These are phyloP conservation scores for Elmis aenea DNA, from an alignment of 2,888 invertebrate species.

Conservation along the genomic window DNA sequence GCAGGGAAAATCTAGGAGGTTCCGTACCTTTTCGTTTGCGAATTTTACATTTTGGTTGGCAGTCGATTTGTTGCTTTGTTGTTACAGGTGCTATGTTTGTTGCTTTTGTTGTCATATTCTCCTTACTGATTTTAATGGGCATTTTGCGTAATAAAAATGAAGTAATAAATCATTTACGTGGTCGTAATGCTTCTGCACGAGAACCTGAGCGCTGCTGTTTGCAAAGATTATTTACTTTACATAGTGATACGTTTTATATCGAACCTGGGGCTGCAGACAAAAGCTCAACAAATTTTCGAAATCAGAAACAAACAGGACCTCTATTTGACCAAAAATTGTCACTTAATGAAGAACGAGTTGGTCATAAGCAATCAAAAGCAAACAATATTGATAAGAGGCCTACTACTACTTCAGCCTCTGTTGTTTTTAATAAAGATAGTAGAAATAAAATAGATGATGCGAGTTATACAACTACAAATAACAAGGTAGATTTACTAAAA, in stretches of 20 bases:
- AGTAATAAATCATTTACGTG: slow-evolving; percentile 18
- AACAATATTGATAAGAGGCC: too few relatives aligned
- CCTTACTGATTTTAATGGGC: slow-evolving; percentile 11
- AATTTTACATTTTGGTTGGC: slow-evolving; percentile 18
- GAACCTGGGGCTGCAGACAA: slow-evolving; percentile 19
- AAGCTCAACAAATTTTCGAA: slow-evolving; percentile 2
- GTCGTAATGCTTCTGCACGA: slow-evolving; percentile 6
- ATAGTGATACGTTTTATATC: slow-evolving; percentile 12
- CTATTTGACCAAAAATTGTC: too few relatives aligned
- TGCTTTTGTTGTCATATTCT: slow-evolving; percentile 11
- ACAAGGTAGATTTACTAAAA: too few relatives aligned
- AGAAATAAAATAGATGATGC: too few relatives aligned
- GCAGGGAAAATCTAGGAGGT: slow-evolving; percentile 11
- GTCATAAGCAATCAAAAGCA: too few relatives aligned
- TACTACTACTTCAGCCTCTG: too few relatives aligned
- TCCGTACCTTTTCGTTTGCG: slow-evolving; percentile 1
- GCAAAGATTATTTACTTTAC: slow-evolving; percentile 13
- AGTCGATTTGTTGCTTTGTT: slow-evolving; percentile 11
- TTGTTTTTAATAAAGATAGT: too few relatives aligned
- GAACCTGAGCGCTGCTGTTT: slow-evolving; percentile 10
- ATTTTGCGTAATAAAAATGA: slow-evolving; percentile 22
- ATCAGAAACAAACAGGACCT: background rate
- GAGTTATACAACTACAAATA: too few relatives aligned
- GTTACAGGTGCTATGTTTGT: slow-evolving; percentile 7
- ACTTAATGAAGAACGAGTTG: too few relatives aligned